Evolutionary conservation across 1,140 invertebrate genomes (phyloP), one percentile per base, ranked within the genome.

Genomic region (Camponotus vicinus): DNA sequence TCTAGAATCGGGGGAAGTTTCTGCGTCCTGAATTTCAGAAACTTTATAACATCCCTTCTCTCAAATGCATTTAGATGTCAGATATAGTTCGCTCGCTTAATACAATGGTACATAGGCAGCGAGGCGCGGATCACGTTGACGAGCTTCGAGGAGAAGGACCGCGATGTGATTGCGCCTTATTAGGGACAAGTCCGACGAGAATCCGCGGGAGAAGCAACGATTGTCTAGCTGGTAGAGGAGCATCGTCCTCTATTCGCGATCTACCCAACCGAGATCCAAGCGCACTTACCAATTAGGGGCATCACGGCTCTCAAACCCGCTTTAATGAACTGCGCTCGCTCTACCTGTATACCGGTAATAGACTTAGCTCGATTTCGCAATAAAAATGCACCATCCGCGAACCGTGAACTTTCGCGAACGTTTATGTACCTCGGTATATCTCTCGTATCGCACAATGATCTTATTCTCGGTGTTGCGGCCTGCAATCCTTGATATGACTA

Each of bases 221-320:
- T 92, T 92, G 89, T 92, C 86, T 91, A 84, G 18, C 86, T 86
- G 90, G 4, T 69, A 87, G 70, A 88, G 87, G 91, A 92, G 91
- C 91, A 91, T 92, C 89, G 89, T 91, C 88, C 91, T 92, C 89
- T 83, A 59, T 70, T 85, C 83, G 87, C 88, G 80, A 88, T 91
- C 37, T 85, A 87, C 34, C 75, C 87, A 88, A 85, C 66, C 85
- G 85, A 83, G 88, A 89, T 85, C 70, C 85, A 27, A 27, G 76
- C 66, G 83, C 89, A 86, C 88, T 91, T 91, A 92, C 91, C 92
- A 93, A 93, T 93, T 93, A 93, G 77, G 89, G 91, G 70, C 86
- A 92, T 88, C 75, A 79, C 70, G 37, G 70, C 73, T 83, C 75
- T 70, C 77, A 86, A 90, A 91, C 91, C 89, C 85, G 92, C 90